Conservation (phyloP, 2,888 invertebrate genomes). For the Lottia gigantea region DNA sequence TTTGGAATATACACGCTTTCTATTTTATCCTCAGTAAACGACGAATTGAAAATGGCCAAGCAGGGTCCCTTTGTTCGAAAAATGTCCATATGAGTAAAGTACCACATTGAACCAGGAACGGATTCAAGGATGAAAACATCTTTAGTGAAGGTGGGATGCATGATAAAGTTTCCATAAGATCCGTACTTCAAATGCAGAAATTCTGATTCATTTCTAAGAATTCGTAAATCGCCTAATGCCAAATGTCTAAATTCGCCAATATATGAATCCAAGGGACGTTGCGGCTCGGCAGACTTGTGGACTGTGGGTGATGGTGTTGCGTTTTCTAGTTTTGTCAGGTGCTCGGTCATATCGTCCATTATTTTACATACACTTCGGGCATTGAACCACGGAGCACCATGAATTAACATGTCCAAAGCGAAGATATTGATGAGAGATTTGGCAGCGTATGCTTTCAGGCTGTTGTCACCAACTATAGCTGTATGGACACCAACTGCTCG, state of each 20-base stretch:
- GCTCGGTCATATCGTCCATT: conserved; percentile 23
- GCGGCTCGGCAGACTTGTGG: neutral
- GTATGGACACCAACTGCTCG: conserved; percentile 30
- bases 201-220: conserved; percentile 22
- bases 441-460: conserved; percentile 27
- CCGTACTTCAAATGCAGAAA: conserved; percentile 33
- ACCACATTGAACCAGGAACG: conserved; percentile 28
- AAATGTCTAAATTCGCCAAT: conserved; percentile 28
- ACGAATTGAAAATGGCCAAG: conserved; percentile 27
- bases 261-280: conserved; percentile 26
- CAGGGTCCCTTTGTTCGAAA: conserved; percentile 20
- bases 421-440: conserved; percentile 31
- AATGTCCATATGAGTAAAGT: conserved; percentile 33
- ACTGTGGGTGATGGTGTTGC: neutral
- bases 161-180: conserved; percentile 24
- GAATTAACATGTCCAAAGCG: conserved; percentile 30
- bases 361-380: conserved; percentile 18
- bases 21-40: conserved; percentile 25
- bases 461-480: conserved; percentile 27
- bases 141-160: conserved; percentile 27
- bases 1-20: conserved; percentile 31
- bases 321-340: conserved; percentile 16
- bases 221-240: conserved; percentile 32
- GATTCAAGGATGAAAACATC: conserved; percentile 34
- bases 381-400: conserved; percentile 22